A percentile compares a stretch with the other conserved stretches of the same genome.
These are phyloP conservation scores for Drosophila subobscura DNA, from an alignment of 1,140 invertebrate species.

Conservation along the genomic window DNA sequence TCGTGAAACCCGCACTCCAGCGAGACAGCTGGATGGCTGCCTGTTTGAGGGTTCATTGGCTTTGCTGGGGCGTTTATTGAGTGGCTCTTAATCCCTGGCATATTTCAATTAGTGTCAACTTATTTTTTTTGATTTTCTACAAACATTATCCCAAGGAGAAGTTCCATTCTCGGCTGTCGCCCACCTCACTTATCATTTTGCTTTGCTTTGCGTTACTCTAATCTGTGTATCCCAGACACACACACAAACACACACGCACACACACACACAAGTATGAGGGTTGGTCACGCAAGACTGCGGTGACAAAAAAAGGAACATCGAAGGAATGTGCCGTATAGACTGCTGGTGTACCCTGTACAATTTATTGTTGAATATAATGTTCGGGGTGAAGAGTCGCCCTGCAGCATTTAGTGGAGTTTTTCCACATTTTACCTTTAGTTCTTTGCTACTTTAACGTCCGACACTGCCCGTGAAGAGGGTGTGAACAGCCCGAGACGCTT, in stretches of 20 bases:
- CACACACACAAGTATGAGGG: conserved; percentile 41
- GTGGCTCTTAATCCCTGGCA: conserved; percentile 62
- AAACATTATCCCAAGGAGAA: conserved; percentile 25
- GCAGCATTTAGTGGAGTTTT: too few species aligned
- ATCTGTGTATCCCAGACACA: conserved; percentile 24
- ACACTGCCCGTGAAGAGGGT: too few species aligned
- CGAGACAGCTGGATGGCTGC: too few species aligned
- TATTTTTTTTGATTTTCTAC: conserved; percentile 58
- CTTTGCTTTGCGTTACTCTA: conserved; percentile 3
- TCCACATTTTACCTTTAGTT: too few species aligned
- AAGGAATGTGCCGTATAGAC: conserved; percentile 5
- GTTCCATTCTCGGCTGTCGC: too few species aligned
- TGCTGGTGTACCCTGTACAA: conserved; percentile 2
- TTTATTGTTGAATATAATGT: too few species aligned
- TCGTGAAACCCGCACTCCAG: conserved; percentile 8
- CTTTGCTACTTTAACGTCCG: too few species aligned
- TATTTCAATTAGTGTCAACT: conserved; percentile 80
- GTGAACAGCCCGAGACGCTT: too few species aligned
- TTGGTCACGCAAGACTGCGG: conserved; percentile 71
- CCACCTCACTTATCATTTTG: background rate
- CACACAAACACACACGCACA: conserved; percentile 19
- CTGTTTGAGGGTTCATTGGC: conserved; percentile 11
- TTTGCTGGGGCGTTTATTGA: conserved; percentile 50
- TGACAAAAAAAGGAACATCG: conserved; percentile 6
- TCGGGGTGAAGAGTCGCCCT: too few species aligned